Percentiles rank a stretch among this genome's conserved stretches.
Conservation (phyloP, 2,113 vertebrate genomes). For the Tetrao urogallus region DNA sequence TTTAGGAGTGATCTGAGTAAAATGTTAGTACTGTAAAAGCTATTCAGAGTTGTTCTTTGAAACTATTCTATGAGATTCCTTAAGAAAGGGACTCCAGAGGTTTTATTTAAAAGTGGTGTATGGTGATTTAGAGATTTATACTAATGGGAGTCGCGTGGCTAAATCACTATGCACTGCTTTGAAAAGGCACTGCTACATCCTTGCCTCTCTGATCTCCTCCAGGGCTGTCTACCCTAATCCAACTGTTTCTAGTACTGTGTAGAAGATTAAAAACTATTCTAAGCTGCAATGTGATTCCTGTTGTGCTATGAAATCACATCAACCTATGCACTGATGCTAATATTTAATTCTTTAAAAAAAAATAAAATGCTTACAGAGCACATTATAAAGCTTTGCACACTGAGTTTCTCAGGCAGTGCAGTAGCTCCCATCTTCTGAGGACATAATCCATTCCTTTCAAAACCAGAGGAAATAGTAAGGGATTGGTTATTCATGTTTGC, state of each 20-base stretch:
- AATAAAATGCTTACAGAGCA: neutral
- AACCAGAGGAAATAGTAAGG: neutral
- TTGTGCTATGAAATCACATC: constrained; percentile 39
- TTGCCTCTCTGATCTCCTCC: neutral
- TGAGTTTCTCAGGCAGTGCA: neutral
- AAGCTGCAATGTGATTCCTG: neutral
- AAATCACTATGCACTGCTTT: neutral
- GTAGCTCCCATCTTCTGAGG: neutral
- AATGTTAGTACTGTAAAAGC: neutral
- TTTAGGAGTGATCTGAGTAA: neutral
- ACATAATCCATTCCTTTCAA: neutral
- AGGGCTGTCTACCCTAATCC: neutral
- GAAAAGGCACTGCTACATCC: neutral
- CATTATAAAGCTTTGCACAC: neutral
- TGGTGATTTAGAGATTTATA: constrained; percentile 45
- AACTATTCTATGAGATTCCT: neutral
- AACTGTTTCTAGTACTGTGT: constrained; percentile 4
- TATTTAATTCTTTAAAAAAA: constrained; percentile 30
- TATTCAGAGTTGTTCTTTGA: neutral
- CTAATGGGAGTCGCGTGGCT: neutral
- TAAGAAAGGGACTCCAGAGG: neutral
- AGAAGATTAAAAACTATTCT: constrained; percentile 28
- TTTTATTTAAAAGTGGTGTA: constrained; percentile 19
- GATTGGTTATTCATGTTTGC: neutral
- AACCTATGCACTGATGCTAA: neutral